These are phyloP conservation scores for Myiotriccus ornatus DNA, from an alignment of 2,797 vertebrate genomes.

Conservation along the genomic window DNA sequence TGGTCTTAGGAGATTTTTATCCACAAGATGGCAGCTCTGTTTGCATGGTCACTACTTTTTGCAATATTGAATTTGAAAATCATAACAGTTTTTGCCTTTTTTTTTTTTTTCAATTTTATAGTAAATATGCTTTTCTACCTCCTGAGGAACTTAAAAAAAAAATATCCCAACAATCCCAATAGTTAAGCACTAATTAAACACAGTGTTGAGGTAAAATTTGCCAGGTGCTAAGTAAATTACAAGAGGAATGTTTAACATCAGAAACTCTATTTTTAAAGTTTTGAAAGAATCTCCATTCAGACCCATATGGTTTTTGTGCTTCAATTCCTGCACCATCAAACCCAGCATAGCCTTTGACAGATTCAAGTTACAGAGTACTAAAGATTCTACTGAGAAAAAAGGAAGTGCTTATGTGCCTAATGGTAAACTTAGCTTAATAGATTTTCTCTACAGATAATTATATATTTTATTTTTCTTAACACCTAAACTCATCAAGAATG, in stretches of 20 bases:
- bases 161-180: neutral
- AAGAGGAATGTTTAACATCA: neutral
- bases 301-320: neutral
- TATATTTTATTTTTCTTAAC: neutral
- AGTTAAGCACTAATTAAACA: neutral
- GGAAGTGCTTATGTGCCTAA: neutral
- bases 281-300: neutral
- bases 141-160: neutral
- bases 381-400: neutral
- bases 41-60: neutral
- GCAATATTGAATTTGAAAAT: neutral
- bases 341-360: neutral
- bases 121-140: neutral
- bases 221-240: neutral
- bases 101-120: neutral
- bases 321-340: neutral
- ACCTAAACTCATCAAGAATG: neutral
- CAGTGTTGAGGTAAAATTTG: neutral
- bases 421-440: neutral
- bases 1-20: neutral
- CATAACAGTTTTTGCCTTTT: rapidly evolving
- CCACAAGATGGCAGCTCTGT: constrained; percentile 69
- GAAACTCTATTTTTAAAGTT: neutral
- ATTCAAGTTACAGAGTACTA: neutral
- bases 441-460: neutral